Evolutionary conservation across 2,888 invertebrate species (phyloP).

Genomic region (Ophion costatus): DNA sequence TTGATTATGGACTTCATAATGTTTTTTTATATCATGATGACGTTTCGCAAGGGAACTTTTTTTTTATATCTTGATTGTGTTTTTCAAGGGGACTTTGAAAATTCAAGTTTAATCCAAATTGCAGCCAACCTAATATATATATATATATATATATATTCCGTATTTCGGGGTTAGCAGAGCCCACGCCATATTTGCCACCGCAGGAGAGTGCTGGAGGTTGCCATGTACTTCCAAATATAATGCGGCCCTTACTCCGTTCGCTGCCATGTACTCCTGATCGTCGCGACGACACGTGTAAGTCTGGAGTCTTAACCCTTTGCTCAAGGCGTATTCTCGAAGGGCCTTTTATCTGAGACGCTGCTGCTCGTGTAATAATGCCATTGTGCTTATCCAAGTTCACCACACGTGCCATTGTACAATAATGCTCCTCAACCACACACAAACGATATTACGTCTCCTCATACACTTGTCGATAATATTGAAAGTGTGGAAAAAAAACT

Average conservation of each 20-base stretch:
- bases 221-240: conserved; percentile 7
- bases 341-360: not conserved
- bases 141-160: not conserved
- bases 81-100: no score
- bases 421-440: not conserved
- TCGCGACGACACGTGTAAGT: conserved; percentile 77
- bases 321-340: conserved; percentile 38
- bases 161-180: not conserved
- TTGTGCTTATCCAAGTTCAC: not conserved
- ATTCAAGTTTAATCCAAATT: no score
- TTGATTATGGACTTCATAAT: no score
- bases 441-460: conserved; percentile 15
- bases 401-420: not conserved
- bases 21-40: no score
- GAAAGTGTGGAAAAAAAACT: conserved; percentile 70
- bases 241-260: conserved; percentile 54
- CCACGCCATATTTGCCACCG: not conserved
- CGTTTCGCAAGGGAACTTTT: no score
- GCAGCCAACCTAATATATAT: not conserved
- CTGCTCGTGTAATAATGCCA: not conserved
- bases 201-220: conserved; percentile 3
- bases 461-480: conserved; percentile 33
- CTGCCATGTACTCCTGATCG: conserved; percentile 75
- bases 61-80: no score
- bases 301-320: conserved; percentile 74